Evolutionary conservation across 2,797 vertebrate genomes (phyloP), one percentile per base, ranked within the genome.

Genomic region (Dallia pectoralis): DNA sequence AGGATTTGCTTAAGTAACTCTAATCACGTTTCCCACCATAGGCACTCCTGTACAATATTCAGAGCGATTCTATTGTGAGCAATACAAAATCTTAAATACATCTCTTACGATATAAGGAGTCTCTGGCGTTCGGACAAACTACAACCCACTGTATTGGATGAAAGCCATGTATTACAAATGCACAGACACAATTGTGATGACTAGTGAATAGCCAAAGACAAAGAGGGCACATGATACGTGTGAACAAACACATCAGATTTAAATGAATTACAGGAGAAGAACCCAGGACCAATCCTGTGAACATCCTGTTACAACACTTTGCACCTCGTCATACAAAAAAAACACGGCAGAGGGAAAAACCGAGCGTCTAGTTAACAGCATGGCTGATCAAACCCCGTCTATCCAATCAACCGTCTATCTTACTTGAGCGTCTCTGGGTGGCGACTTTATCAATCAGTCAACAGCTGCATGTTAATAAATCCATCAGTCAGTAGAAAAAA

Each of bases 151-250:
- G 40, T 44, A 12, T 2, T 16, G 49, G 65, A 76, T 77, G 44
- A 79, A 59, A 47, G 68, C 25, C 53, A 65, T 77, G 69, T 72
- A 78, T 69, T 65, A 66, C 62, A 27, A 72, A 9, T 44, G 40
- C 40, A 44, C 40, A 44, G 9, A 44, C 40, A 44, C 40, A 44
- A 12, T 44, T 44, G 5, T 53, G 64, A n/a, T 69, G 68, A 83
- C 70, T 66, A 68, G 15, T 75, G 40, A 73, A 77, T 47, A 29
- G 30, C 32, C 76, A 71, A 12, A 65, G 33, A 40, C 32, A 79
- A 51, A 65, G 22, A 72, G 65, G 61, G 61, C 3, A 1, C 29
- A 27, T 9, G 40, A 49, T 51, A 70, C 49, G 68, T 69, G 72
- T 77, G 56, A 65, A 15, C 67, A 48, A 74, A 72, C 70, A 8